Percentiles rank a stretch among this genome's conserved stretches.
Evolutionary conservation across 2,888 invertebrate species (phyloP).

Genomic region (Heliconius cydno): DNA sequence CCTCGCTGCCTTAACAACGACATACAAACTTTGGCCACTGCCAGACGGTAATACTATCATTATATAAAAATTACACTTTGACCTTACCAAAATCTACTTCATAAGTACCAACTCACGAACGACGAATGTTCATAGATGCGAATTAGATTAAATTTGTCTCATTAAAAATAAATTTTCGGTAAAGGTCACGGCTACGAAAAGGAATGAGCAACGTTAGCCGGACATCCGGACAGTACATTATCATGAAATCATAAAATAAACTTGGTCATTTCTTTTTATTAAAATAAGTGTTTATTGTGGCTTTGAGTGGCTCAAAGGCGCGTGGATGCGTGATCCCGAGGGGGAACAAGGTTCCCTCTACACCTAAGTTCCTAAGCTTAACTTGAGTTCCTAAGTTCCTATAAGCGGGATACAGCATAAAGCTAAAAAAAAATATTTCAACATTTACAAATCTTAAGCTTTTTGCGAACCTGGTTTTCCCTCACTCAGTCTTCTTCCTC

Average conservation of each 20-base stretch:
- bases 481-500: too few relatives aligned
- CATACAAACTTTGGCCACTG: conserved; percentile 45
- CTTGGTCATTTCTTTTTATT: not conserved
- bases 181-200: not conserved
- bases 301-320: not conserved
- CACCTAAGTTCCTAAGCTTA: too few relatives aligned
- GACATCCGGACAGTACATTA: not conserved
- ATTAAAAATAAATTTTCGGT: conserved; percentile 4
- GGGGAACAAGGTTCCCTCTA: too few relatives aligned
- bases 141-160: not conserved
- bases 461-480: too few relatives aligned
- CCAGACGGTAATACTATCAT: not conserved
- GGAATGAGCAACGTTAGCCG: not conserved
- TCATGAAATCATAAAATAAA: not conserved
- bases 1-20: conserved; percentile 46
- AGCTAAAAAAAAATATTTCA: too few relatives aligned
- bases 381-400: too few relatives aligned
- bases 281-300: not conserved
- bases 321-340: too few relatives aligned
- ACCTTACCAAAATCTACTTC: conserved; percentile 2
- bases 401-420: too few relatives aligned
- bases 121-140: not conserved
- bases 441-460: too few relatives aligned
- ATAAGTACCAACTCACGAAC: not conserved
- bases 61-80: conserved; percentile 3